A percentile compares a stretch with the other conserved stretches of the same genome.
Evolutionary conservation across 1,140 invertebrate species (phyloP).

Genomic region (Probaryconus sp.): DNA sequence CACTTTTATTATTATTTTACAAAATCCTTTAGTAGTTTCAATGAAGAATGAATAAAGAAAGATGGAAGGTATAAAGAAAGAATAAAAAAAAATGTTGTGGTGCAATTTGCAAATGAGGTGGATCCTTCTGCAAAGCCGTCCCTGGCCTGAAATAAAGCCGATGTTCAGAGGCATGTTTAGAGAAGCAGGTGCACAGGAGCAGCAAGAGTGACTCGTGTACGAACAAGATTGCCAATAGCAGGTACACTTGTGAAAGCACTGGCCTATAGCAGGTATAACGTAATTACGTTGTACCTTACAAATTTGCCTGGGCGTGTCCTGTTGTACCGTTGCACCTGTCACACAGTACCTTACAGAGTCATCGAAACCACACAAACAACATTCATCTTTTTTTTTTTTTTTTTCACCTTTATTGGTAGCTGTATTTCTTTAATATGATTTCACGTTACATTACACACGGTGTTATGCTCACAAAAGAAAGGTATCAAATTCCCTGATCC

Average conservation of each 20-base stretch:
- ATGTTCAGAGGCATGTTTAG: conserved; percentile 31
- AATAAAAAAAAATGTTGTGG: too few relatives aligned
- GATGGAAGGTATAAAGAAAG: too few relatives aligned
- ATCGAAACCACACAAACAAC: background rate
- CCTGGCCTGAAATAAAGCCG: conserved; percentile 2
- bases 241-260: conserved; percentile 36
- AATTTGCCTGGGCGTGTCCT: conserved; percentile 36
- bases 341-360: conserved; percentile 12
- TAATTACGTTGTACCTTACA: conserved; percentile 41
- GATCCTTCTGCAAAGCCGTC: conserved; percentile 11
- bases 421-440: conserved; percentile 12
- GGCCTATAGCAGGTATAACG: conserved; percentile 38
- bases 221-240: conserved; percentile 45
- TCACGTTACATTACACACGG: conserved; percentile 4
- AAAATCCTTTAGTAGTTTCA: too few relatives aligned
- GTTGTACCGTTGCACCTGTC: conserved; percentile 26
- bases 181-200: conserved; percentile 37
- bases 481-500: too few relatives aligned
- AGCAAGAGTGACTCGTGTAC: conserved; percentile 35
- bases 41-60: too few relatives aligned
- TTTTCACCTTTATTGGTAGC: conserved; percentile 22
- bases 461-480: too few relatives aligned
- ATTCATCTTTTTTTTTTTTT: conserved; percentile 17
- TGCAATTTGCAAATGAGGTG: too few relatives aligned
- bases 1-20: too few relatives aligned